Conservation (phyloP, 2,113 vertebrate genomes). For the Stegostoma tigrinum region DNA sequence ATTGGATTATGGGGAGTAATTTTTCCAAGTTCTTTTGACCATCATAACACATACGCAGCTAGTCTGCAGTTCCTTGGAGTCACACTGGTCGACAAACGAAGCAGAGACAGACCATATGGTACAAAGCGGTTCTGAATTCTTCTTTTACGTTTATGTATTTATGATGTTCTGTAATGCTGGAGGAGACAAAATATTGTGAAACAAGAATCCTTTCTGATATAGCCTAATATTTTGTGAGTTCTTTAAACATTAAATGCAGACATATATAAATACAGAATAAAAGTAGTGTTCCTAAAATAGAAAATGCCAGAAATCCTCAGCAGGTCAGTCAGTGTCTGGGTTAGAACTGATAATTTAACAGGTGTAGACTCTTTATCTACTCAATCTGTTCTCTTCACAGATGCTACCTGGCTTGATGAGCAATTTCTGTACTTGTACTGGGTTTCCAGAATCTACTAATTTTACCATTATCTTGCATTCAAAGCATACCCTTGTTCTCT, state of each 20-base stretch:
- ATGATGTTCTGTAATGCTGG: not conserved
- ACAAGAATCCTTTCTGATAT: not conserved
- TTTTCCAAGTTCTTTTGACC: constrained; percentile 17
- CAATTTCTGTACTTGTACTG: not conserved
- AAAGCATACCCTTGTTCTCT: not conserved
- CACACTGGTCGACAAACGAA: not conserved
- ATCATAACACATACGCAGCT: not conserved
- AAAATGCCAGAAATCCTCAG: constrained; percentile 12
- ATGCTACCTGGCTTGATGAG: constrained; percentile 1
- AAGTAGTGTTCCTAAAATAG: not conserved
- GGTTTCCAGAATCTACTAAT: not conserved
- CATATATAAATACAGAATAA: not conserved
- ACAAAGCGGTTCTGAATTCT: not conserved
- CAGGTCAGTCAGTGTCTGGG: not conserved
- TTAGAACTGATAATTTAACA: not conserved
- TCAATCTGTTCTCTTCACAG: not conserved
- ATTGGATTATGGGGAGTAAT: not conserved
- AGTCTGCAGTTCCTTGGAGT: not conserved
- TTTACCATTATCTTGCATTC: not conserved
- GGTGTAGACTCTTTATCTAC: not conserved
- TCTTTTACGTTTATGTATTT: not conserved
- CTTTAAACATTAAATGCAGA: not conserved
- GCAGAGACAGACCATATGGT: constrained; percentile 7
- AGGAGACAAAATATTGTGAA: not conserved
- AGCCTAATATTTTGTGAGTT: not conserved